Evolutionary conservation across 2,797 vertebrate species (phyloP).

Genomic region (Streptopelia turtur): DNA sequence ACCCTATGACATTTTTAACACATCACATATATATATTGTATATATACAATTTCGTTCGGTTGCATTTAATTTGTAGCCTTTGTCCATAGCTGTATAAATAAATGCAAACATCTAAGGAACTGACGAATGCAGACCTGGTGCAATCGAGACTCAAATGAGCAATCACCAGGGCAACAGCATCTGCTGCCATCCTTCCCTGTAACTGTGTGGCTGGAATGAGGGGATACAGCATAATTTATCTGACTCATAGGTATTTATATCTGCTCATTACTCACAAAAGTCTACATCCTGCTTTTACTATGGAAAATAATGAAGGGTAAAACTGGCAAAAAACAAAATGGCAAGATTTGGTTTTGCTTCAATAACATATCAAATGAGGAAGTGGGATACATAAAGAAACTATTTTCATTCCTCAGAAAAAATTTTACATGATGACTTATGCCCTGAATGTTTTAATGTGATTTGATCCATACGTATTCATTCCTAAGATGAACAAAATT

Average conservation of each 20-base stretch:
- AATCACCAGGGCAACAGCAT: conserved; percentile 50
- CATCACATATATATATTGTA: too few relatives aligned
- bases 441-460: neutral
- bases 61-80: neutral
- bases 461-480: neutral
- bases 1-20: neutral
- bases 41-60: neutral
- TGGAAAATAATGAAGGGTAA: neutral
- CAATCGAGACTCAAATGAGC: neutral
- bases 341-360: neutral
- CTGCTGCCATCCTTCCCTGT: neutral
- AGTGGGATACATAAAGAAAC: neutral
- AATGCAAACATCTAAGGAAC: neutral
- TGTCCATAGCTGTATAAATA: neutral
- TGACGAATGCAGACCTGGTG: neutral
- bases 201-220: conserved; percentile 4
- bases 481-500: neutral
- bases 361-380: neutral
- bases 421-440: neutral
- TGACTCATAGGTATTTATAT: conserved; percentile 51
- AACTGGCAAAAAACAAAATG: neutral
- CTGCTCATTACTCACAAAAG: neutral
- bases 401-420: neutral
- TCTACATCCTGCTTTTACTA: neutral
- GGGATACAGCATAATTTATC: conserved; percentile 30